These are phyloP conservation scores for Liparis tanakae DNA, from an alignment of 2,797 vertebrate species.

Conservation along the genomic window DNA sequence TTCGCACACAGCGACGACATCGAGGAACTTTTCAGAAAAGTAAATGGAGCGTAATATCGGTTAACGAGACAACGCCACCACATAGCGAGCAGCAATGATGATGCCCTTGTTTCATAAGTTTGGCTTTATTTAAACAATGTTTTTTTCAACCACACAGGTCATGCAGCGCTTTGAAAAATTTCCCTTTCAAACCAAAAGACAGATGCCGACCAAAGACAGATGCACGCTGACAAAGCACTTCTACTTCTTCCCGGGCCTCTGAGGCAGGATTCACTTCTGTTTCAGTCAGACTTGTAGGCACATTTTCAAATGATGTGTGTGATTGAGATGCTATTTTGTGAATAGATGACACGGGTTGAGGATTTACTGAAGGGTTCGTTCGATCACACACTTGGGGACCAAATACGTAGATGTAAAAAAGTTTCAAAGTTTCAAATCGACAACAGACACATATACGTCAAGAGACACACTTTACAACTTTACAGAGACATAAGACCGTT, in stretches of 20 bases:
- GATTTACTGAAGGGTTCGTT: background rate
- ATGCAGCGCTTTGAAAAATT: slow-evolving; percentile 60
- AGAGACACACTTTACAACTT: too few relatives aligned
- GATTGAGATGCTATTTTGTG: background rate
- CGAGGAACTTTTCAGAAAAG: slow-evolving; percentile 75
- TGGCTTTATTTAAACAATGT: background rate
- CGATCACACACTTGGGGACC: background rate
- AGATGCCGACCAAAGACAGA: slow-evolving; percentile 80
- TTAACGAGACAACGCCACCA: background rate
- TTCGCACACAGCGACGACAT: slow-evolving; percentile 52
- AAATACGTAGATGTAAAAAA: background rate
- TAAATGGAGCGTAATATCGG: slow-evolving; percentile 15
- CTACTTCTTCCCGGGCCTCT: slow-evolving; percentile 72
- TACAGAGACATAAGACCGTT: background rate
- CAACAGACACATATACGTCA: background rate
- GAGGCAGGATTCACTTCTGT: background rate
- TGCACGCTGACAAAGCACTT: slow-evolving; percentile 59
- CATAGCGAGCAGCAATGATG: background rate
- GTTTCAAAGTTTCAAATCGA: background rate
- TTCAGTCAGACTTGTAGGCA: background rate
- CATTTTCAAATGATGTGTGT: background rate
- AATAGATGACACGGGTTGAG: background rate
- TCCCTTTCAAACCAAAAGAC: accelerated
- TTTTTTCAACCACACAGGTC: slow-evolving; percentile 65
- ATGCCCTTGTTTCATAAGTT: background rate